Base-by-base conservation (phyloP, 2,113 vertebrate genomes). In the Epinephelus lanceolatus region DNA sequence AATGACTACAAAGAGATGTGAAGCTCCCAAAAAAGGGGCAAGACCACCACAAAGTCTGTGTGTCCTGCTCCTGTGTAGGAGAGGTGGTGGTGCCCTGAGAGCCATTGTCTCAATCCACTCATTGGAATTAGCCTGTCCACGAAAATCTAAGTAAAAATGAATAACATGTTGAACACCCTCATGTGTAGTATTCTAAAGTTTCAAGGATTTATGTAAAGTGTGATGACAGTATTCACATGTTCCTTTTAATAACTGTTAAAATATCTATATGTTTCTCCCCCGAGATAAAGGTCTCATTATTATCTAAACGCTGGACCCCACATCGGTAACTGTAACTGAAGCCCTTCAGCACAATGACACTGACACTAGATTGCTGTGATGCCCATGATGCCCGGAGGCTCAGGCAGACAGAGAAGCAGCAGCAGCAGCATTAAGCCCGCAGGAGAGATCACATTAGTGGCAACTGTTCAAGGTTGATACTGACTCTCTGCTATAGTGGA, bases 381-480 rank as follows among this genome's bases (percentile, higher is more conserved):
- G 51, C 62, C 76, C 71, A 69, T 49, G 68, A 73, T 61, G 53
- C 72, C 71, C 66, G 12, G 47, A 83, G 60, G 73, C 76, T 66
- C 63, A 49, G 30, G 14, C 40, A 75, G 56, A 47, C 51, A 76
- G 5, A 18, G 25, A 60, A 15, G 42, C 42, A 45, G 14, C 23
- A 57, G 63, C 61, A 71, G 76, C 25, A 76, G 61, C 71, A 76
- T 83, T 80, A 42, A 40, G 69, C 53, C 78, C 47, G 30, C 57
- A 66, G 55, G 27, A 49, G 67, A 73, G 57, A 84, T 72, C 51
- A 51, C 60, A 68, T 75, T 86, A 81, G 63, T 71, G 61, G 53
- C 40, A 78, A 61, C 40, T 75, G 59, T 59, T 83, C 85, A 87
- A 76, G 72, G 72, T 42, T 78, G 68, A 83, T 60, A 66, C n/a